A percentile compares a stretch with the other conserved stretches of the same genome.
Conservation (phyloP, 2,888 invertebrate species). For the Megaustenia siamemsis region DNA sequence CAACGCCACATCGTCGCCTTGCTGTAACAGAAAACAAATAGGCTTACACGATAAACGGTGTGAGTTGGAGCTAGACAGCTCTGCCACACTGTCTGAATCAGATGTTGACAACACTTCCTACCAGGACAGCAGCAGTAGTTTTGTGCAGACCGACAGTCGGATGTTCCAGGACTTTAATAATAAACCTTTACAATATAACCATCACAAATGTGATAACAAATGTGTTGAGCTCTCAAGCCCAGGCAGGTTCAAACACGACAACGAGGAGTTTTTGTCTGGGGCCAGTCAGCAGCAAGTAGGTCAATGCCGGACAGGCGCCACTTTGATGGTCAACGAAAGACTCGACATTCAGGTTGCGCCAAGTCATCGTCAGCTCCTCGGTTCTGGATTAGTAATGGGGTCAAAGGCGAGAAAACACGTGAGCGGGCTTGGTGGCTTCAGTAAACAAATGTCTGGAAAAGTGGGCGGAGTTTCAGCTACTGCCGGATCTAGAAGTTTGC, state of each 20-base stretch:
- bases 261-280: too few species aligned
- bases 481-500: neutral
- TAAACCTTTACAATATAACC: too few species aligned
- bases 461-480: neutral
- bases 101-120: conserved; percentile 47
- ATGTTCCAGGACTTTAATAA: too few species aligned
- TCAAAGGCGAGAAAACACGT: neutral
- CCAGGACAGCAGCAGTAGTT: neutral
- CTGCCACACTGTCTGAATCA: conserved; percentile 39
- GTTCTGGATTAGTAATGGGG: conserved; percentile 19
- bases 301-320: neutral
- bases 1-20: neutral
- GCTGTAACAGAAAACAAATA: neutral
- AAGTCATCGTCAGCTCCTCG: conserved; percentile 3
- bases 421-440: neutral
- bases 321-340: conserved; percentile 40
- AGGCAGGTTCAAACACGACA: too few species aligned
- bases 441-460: neutral
- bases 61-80: conserved; percentile 1
- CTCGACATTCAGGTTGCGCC: conserved; percentile 28
- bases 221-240: too few species aligned
- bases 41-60: neutral
- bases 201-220: too few species aligned
- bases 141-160: neutral
- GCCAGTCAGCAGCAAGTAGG: neutral